Base-by-base conservation (phyloP, 1,140 invertebrate genomes). In the Pseudomyrmex flavicornis region DNA sequence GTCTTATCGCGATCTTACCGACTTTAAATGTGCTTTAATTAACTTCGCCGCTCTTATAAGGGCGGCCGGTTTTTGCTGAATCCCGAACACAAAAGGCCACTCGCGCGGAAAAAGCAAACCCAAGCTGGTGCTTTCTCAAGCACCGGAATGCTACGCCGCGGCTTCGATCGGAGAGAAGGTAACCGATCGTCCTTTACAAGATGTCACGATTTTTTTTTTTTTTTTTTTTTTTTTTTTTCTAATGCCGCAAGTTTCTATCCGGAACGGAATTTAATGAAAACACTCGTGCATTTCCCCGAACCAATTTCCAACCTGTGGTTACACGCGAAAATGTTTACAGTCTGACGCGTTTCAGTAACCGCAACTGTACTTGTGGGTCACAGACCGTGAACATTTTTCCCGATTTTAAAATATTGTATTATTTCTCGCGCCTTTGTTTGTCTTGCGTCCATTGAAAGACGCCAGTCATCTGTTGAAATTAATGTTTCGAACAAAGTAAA, bases 21-120 rank as follows among this genome's bases (percentile, higher is more conserved):
- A 88, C 73, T 82, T 85, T 89, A 89, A 89, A 88, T 88, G 87
- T 75, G 79, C 84, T 84, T 89, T 89, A 89, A 89, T 89, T 89
- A 87, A 89, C 87, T 88, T 69, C 72, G 59, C 69, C 74, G 84
- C 84, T 88, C 62, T 80, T 88, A 88, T 88, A 89, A 85, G 87
- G 84, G 83, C 83, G 65, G 83, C 70, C 52, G 66, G 73, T 88
- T 88, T 87, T 82, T 80, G 73, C 52, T 62, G 58, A 83, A 80
- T 75, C 83, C 56, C 66, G 48, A n/a, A 59, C 85, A 88, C 87
- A 85, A 88, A 88, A 88, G 87, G 83, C 79, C 35, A 73, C 66
- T 66, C 85, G 69, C 10, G 26, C 2, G 54, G 85, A 87, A 87
- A 85, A 87, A 87, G 52, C 26, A 59, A 74, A 35, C 26, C 73